Evolutionary conservation across 2,888 invertebrate genomes (phyloP).

Genomic region (Encarsia formosa): DNA sequence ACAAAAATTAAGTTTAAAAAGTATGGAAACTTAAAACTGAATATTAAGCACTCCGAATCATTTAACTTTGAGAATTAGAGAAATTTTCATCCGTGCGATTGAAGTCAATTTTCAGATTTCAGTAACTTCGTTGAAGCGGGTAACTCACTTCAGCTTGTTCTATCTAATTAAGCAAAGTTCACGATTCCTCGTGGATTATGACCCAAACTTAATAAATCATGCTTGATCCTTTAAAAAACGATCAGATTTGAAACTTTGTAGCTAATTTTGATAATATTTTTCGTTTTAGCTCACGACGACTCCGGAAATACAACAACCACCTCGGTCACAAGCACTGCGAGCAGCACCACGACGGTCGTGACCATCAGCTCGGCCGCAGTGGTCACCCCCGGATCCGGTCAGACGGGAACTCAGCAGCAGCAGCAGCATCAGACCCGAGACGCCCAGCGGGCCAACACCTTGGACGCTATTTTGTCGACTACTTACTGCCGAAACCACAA

Average conservation of each 20-base stretch:
- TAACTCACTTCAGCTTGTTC: no score
- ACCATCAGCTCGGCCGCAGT: neutral
- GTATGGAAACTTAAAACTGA: no score
- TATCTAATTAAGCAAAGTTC: no score
- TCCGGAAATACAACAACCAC: neutral
- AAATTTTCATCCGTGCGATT: no score
- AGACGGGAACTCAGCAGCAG: constrained; percentile 11
- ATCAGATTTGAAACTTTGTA: no score
- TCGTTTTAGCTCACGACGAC: constrained; percentile 13
- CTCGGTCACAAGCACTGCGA: neutral
- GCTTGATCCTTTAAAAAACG: neutral
- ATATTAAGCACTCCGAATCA: no score
- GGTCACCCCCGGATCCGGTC: constrained; percentile 13
- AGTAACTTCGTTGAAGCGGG: no score
- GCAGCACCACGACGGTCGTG: constrained; percentile 1
- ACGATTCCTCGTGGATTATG: neutral
- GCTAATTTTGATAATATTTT: no score
- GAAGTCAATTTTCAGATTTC: no score
- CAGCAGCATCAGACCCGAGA: no score
- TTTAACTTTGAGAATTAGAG: no score
- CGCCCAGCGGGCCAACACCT: constrained; percentile 47
- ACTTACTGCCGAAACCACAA: constrained; percentile 91
- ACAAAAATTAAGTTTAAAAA: no score
- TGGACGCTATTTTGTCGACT: constrained; percentile 80
- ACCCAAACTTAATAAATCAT: neutral